These are phyloP conservation scores for Scolopax rusticola DNA, from an alignment of 2,797 vertebrate genomes.

Conservation along the genomic window DNA sequence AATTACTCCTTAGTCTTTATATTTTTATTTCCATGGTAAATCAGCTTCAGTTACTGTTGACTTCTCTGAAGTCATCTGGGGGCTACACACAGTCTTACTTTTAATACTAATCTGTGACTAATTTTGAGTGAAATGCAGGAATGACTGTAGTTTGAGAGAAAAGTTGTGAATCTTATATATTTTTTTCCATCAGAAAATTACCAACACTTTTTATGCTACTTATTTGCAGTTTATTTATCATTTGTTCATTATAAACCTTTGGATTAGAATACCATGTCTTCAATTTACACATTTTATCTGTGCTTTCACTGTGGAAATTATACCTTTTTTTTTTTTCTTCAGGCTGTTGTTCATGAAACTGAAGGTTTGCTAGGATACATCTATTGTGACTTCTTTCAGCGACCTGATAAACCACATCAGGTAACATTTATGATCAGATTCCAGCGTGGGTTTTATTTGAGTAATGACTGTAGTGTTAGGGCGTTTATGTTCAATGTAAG, in stretches of 20 bases:
- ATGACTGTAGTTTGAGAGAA: neutral
- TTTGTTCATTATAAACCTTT: neutral
- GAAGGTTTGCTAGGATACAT: slow-evolving; percentile 96
- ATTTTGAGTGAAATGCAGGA: neutral
- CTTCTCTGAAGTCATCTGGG: neutral
- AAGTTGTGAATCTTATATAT: neutral
- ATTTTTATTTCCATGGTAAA: neutral
- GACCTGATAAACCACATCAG: slow-evolving; percentile 94
- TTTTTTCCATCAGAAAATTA: neutral
- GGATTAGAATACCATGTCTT: neutral
- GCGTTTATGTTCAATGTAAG: neutral
- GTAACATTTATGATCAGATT: slow-evolving; percentile 72
- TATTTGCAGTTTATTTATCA: neutral
- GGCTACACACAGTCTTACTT: neutral
- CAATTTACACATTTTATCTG: neutral
- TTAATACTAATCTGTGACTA: neutral
- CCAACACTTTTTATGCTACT: neutral
- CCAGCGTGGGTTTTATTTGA: neutral
- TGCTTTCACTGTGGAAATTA: neutral
- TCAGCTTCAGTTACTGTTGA: neutral
- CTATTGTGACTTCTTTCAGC: slow-evolving; percentile 97
- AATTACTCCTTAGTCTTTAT: neutral
- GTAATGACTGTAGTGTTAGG: neutral
- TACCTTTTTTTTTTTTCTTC: neutral
- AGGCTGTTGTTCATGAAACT: slow-evolving; percentile 96